Conservation (phyloP, 37 sponge, comb jelly and placozoan species). For the Aplysina aerophoba region DNA sequence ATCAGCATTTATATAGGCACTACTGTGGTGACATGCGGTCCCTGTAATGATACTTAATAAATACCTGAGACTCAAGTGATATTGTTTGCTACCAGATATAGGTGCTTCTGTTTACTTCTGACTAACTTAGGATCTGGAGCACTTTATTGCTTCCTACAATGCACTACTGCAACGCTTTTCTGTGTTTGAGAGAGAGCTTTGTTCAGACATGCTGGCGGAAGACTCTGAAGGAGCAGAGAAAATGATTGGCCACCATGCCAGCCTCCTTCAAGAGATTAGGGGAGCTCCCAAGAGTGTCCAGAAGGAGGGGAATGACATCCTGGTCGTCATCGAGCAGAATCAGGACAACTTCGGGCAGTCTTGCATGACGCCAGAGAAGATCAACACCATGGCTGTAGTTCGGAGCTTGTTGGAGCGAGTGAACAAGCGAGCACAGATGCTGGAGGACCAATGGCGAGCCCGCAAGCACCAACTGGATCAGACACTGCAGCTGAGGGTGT, state of each 20-base stretch:
- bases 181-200: conserved; percentile 72
- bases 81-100: no score
- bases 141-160: conserved; percentile 67
- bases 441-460: conserved; percentile 70
- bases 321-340: conserved; percentile 58
- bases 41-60: no score
- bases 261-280: conserved; percentile 66
- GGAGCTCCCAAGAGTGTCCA: conserved; percentile 70
- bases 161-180: conserved; percentile 74
- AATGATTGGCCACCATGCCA: conserved; percentile 50
- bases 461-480: conserved; percentile 56
- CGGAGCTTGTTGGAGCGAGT: conserved; percentile 55
- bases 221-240: conserved; percentile 58
- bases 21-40: no score
- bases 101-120: no score
- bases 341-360: conserved; percentile 60
- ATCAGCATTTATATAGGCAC: background rate
- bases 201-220: conserved; percentile 32
- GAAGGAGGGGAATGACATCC: conserved; percentile 68
- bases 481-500: conserved; percentile 58
- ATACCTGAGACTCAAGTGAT: no score
- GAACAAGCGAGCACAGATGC: conserved; percentile 33
- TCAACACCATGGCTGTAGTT: conserved; percentile 67
- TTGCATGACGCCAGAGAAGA: conserved; percentile 81
- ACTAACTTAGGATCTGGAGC: conserved; percentile 85